Evolutionary conservation across 2,888 invertebrate genomes (phyloP), one percentile per base, ranked within the genome.

Genomic region (Neoscelio sp.): DNA sequence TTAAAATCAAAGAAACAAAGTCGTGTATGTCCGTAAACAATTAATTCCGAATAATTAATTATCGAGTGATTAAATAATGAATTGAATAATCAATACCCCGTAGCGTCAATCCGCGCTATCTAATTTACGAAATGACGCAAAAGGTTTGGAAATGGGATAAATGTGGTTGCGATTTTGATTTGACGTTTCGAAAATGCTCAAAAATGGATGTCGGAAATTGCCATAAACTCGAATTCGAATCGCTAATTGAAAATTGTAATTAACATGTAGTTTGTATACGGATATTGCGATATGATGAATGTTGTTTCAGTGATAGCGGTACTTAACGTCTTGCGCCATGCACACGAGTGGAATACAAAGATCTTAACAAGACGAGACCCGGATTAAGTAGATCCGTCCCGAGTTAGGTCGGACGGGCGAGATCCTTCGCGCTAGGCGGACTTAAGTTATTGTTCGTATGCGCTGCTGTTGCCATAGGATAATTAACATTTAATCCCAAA

Each of bases 331-430:
- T 80, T 74, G 80, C 62, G 68, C 74, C 79, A 77, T 78, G 67
- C 78, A 77, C 83, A 80, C 80, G 83, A 75, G 65, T 67, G n/a
- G 80, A 78, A 82, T 82, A 78, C 82, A 80, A 83, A 82, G 83
- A 86, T 83, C 82, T 82, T 82, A 80, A 82, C 85, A 85, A 87
- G 87, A 86, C 84, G 84, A 83, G 78, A 78, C 74, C 75, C 70
- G 86, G 88, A 85, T 88, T 86, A 88, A 86, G 86, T 85, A 83
- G 87, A 87, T 86, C 87, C 84, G 83, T 84, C 83, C 82, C 83
- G 80, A 82, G 84, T 83, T 84, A 84, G 85, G 87, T 88, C 85
- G 83, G 85, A 84, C 86, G 80, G 82, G 82, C 85, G 80, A 82
- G 84, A 85, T 83, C 83, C 87, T 85, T 82, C 77, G 80, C 82